Evolutionary conservation across 2,113 vertebrate genomes (phyloP).

Genomic region (Pungitius pungitius): DNA sequence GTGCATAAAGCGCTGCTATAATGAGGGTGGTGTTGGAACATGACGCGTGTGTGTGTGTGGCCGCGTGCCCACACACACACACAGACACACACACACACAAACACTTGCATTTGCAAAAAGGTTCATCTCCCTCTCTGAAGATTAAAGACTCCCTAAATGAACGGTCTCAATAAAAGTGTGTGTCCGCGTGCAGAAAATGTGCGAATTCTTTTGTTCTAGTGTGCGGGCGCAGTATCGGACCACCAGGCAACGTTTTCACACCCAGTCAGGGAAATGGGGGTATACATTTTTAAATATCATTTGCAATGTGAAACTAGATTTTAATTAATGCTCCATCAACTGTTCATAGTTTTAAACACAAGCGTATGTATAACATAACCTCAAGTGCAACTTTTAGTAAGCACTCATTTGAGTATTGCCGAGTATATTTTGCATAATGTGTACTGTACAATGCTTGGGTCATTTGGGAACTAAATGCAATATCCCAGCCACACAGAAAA

Average conservation of each 20-base stretch:
- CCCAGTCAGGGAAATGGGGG: not conserved
- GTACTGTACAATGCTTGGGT: conserved; percentile 2
- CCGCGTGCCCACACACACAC: not conserved
- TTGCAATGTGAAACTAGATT: not conserved
- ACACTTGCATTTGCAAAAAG: conserved; percentile 47
- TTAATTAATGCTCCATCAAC: not conserved
- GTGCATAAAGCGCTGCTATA: conserved; percentile 72
- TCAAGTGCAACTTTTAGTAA: conserved; percentile 24
- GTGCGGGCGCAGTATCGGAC: not conserved
- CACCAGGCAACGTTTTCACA: not conserved
- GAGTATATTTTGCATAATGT: conserved; percentile 45
- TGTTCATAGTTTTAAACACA: not conserved
- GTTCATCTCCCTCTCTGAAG: conserved; percentile 49
- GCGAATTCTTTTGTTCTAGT: not conserved
- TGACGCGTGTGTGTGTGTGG: not conserved
- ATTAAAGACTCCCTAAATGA: conserved; percentile 56
- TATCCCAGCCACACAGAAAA: conserved; percentile 9
- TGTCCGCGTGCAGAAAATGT: conserved; percentile 15
- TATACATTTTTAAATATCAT: not conserved
- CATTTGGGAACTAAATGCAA: conserved; percentile 11
- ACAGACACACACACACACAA: conserved; percentile 19
- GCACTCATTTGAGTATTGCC: conserved; percentile 1
- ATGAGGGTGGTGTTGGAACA: conserved; percentile 69
- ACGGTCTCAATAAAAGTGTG: conserved; percentile 33
- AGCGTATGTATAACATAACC: conserved; percentile 1